Evolutionary conservation across 2,113 vertebrate genomes (phyloP), one percentile per base, ranked within the genome.

Genomic region (Todiramphus saurophagus): DNA sequence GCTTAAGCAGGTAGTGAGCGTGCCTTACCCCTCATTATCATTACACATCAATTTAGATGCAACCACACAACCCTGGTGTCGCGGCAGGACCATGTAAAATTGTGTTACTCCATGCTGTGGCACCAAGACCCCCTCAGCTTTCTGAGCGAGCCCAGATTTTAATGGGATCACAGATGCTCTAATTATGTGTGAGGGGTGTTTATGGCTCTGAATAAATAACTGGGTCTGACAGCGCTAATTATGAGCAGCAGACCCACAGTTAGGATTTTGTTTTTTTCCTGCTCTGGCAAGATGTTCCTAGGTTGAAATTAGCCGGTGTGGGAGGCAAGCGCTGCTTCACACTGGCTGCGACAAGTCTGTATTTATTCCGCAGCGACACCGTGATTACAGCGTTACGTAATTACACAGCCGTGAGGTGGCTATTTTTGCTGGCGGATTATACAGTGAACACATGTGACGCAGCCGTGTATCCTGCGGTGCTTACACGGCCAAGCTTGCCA

Each of bases 341-440:
- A 3, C 62, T 2, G 39, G 59, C 83, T 87, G 69, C 3, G 3
- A 35, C 50, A 43, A 64, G 33, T 10, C 92, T 91, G 82, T 83
- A 18, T 76, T 95, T 96, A 89, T 35, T 12, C 81, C 10, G 67
- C 92, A 86, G 87, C 63, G 8, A 18, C 1, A 2, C 80, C 0
- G 1, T 83, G 89, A 90, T 90, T 90, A 90, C 56, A 88, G 75
- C 3, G 4, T 67, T 43, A 7, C 28, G 83, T 74, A 94, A 96
- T 90, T 93, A 90, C 83, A 50, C 55, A n/a, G 62, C 27, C 66
- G 2, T 20, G 73, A 74, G 89, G 78, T 5, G 83, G 55, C 90
- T 96, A 73, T 95, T 97, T 92, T 83, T 2, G 6, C 94, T 58
- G 70, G 68, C n/a, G 91, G 95, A 97, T 97, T 94, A 95, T 11